Conservation (phyloP, 2,113 vertebrate genomes). For the Andinoacara biseriatus region DNA sequence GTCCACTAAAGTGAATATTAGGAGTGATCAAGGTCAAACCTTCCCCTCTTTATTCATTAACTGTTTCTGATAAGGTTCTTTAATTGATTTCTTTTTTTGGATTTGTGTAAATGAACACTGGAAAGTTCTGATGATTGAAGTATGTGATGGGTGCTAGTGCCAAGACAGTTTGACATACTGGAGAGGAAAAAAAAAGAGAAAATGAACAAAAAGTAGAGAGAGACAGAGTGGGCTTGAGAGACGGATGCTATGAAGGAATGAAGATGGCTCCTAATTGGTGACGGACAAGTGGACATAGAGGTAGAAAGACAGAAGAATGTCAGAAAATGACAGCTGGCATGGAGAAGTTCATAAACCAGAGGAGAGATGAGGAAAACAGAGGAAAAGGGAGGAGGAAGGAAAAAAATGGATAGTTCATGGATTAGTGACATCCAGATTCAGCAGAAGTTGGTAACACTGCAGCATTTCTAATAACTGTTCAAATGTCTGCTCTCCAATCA, state of each 20-base stretch:
- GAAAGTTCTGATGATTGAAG: slow-evolving; percentile 52
- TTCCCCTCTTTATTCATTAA: slow-evolving; percentile 15
- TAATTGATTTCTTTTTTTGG: slow-evolving; percentile 2
- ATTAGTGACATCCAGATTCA: slow-evolving; percentile 41
- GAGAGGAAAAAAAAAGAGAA: slow-evolving; percentile 7
- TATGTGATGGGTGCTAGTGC: slow-evolving; percentile 46
- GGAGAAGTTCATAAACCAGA: not conserved
- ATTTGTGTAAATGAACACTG: slow-evolving; percentile 20
- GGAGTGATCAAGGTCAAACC: slow-evolving; percentile 13
- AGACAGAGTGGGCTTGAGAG: slow-evolving; percentile 25
- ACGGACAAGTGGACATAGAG: slow-evolving; percentile 29
- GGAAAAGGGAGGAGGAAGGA: not conserved
- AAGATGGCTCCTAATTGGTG: slow-evolving; percentile 35
- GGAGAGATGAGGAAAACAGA: not conserved
- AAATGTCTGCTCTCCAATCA: not conserved
- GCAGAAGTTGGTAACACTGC: not conserved
- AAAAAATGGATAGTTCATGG: not conserved
- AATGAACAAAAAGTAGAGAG: slow-evolving; percentile 30
- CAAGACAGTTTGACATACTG: slow-evolving; percentile 38
- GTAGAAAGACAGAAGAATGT: slow-evolving; percentile 32
- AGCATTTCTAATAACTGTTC: not conserved
- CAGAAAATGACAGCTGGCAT: slow-evolving; percentile 15
- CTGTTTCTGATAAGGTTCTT: slow-evolving; percentile 22
- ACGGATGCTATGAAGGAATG: slow-evolving; percentile 42
- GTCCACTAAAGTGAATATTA: slow-evolving; percentile 2